Conservation (phyloP, 2,797 vertebrate genomes). For the Acanthornis magna region DNA sequence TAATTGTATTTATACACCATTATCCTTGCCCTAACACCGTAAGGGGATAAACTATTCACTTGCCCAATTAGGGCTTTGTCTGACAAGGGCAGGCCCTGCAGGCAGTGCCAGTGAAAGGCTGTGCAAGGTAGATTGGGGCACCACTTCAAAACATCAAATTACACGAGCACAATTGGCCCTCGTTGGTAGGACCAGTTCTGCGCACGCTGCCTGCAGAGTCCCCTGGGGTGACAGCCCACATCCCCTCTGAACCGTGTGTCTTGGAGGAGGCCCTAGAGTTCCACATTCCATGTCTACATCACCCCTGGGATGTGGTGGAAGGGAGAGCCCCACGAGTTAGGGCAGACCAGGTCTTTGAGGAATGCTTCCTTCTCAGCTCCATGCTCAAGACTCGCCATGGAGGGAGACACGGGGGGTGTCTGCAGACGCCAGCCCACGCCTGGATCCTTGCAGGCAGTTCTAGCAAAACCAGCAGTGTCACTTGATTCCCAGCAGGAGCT, state of each 20-base stretch:
- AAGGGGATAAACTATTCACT: background rate
- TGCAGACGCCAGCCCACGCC: background rate
- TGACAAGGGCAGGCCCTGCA: conserved; percentile 26
- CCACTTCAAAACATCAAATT: conserved; percentile 40
- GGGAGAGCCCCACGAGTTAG: background rate
- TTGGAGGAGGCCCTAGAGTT: background rate
- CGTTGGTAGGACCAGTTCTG: background rate
- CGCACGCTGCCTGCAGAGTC: background rate
- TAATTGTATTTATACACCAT: conserved; percentile 39
- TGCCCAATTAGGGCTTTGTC: background rate
- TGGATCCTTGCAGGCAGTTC: background rate
- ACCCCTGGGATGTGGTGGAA: background rate
- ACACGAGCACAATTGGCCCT: background rate
- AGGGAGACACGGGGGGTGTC: accelerated
- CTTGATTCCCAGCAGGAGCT: background rate
- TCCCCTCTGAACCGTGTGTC: background rate
- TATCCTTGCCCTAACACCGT: conserved; percentile 14
- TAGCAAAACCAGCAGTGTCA: background rate
- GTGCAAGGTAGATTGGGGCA: background rate
- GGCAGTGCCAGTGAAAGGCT: conserved; percentile 15
- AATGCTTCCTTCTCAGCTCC: background rate
- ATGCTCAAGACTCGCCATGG: background rate
- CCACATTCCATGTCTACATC: background rate
- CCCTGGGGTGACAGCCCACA: background rate
- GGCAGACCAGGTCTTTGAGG: background rate